These are phyloP conservation scores for Mayetiola destructor DNA, from an alignment of 2,888 invertebrate genomes.

Conservation along the genomic window DNA sequence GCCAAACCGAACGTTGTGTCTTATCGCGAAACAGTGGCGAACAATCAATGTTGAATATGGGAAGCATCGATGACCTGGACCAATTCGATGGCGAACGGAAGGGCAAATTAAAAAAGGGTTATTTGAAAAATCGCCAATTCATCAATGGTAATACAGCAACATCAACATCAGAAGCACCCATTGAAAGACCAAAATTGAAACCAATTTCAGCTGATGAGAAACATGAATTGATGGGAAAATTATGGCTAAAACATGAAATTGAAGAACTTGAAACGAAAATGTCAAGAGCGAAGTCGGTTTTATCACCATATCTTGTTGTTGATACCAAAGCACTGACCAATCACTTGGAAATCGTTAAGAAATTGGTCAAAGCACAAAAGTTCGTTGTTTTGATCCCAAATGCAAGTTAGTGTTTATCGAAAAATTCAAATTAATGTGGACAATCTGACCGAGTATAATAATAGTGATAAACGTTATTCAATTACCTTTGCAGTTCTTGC, in stretches of 20 bases:
- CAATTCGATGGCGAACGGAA: neutral
- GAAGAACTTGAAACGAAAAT: conserved; percentile 66
- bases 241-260: conserved; percentile 82
- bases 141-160: conserved; percentile 18
- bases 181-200: conserved; percentile 17
- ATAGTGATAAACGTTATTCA: neutral
- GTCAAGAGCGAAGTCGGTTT: neutral
- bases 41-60: neutral
- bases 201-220: conserved; percentile 23
- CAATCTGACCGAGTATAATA: neutral
- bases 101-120: conserved; percentile 27
- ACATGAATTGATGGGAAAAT: conserved; percentile 58
- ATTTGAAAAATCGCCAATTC: conserved; percentile 30
- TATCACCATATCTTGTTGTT: conserved; percentile 73
- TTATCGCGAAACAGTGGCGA: neutral
- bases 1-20: neutral
- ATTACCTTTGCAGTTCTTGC: conserved; percentile 55
- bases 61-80: conserved; percentile 6
- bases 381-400: conserved; percentile 80
- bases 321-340: conserved; percentile 69
- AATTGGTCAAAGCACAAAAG: conserved; percentile 64
- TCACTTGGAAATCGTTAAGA: conserved; percentile 63
- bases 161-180: conserved; percentile 20
- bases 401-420: conserved; percentile 44
- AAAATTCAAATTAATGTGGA: neutral